Conservation (phyloP, 1,140 invertebrate species). For the Trinorchestia longiramus region DNA sequence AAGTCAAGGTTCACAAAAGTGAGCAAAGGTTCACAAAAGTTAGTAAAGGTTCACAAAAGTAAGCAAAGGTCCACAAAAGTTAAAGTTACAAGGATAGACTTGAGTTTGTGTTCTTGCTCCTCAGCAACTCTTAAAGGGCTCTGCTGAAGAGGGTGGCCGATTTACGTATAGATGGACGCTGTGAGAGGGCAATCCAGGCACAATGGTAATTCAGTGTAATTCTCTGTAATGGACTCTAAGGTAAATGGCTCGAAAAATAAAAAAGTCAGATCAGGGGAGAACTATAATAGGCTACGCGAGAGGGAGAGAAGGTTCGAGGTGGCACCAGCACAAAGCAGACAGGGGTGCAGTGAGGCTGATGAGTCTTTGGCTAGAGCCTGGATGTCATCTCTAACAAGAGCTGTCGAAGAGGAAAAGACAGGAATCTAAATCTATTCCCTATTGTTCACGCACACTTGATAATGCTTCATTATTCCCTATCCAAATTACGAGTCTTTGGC, state of each 20-base stretch:
- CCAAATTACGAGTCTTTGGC: neutral
- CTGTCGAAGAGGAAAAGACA: neutral
- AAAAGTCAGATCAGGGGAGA: conserved; percentile 47
- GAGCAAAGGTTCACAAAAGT: too few relatives aligned
- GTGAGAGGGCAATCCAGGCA: conserved; percentile 32
- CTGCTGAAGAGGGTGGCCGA: conserved; percentile 21
- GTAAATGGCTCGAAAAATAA: conserved; percentile 53
- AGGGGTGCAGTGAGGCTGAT: neutral
- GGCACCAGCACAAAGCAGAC: neutral
- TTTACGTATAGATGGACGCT: conserved; percentile 53
- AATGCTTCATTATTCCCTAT: neutral
- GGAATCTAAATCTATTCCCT: neutral
- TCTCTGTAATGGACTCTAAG: conserved; percentile 52
- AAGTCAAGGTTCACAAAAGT: too few relatives aligned
- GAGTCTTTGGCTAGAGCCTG: neutral
- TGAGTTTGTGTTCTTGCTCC: neutral
- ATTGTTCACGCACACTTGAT: neutral
- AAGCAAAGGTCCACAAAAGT: neutral
- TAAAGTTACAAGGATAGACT: neutral
- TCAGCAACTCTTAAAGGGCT: neutral
- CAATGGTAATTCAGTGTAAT: conserved; percentile 55
- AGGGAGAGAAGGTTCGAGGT: conserved; percentile 26
- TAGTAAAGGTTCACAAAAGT: too few relatives aligned
- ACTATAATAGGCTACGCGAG: conserved; percentile 29
- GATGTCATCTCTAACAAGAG: neutral